A percentile compares a stretch with the other conserved stretches of the same genome.
Conservation (phyloP, 2,797 vertebrate species). For the Gymnoscopelus microlampas region DNA sequence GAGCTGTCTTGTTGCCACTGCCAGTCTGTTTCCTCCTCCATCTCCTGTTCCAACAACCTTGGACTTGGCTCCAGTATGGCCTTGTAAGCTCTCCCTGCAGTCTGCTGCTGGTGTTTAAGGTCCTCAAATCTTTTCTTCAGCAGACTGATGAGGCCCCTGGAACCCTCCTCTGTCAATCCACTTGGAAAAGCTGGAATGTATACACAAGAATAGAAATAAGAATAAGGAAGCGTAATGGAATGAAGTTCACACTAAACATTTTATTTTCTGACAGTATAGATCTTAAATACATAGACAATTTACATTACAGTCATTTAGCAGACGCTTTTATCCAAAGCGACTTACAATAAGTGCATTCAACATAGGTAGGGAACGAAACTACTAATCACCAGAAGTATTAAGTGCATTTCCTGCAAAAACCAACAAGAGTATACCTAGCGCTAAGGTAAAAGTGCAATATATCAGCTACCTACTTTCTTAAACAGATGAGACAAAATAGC, state of each 20-base stretch:
- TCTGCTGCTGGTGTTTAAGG: conserved; percentile 2
- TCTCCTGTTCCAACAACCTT: not conserved
- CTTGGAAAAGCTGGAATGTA: not conserved
- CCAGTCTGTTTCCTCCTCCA: not conserved
- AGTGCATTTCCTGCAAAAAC: too few species aligned
- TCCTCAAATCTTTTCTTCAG: conserved; percentile 11
- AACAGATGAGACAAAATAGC: too few species aligned
- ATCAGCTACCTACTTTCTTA: too few species aligned
- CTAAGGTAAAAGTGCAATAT: too few species aligned
- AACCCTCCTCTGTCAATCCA: conserved; percentile 11
- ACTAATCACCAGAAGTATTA: too few species aligned
- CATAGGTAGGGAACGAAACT: too few species aligned
- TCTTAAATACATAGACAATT: too few species aligned
- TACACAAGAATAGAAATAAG: not conserved
- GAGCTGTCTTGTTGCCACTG: not conserved
- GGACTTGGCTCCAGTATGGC: not conserved
- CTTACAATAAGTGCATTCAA: too few species aligned
- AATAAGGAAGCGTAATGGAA: not conserved
- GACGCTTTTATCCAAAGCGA: too few species aligned
- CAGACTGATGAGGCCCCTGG: conserved; percentile 5
- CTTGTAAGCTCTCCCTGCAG: not conserved
- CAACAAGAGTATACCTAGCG: too few species aligned
- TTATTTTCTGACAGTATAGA: not conserved
- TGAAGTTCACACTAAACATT: not conserved
- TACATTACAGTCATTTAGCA: too few species aligned